These are phyloP conservation scores for Tribolium freemani DNA, from an alignment of 2,888 invertebrate genomes.

Conservation along the genomic window DNA sequence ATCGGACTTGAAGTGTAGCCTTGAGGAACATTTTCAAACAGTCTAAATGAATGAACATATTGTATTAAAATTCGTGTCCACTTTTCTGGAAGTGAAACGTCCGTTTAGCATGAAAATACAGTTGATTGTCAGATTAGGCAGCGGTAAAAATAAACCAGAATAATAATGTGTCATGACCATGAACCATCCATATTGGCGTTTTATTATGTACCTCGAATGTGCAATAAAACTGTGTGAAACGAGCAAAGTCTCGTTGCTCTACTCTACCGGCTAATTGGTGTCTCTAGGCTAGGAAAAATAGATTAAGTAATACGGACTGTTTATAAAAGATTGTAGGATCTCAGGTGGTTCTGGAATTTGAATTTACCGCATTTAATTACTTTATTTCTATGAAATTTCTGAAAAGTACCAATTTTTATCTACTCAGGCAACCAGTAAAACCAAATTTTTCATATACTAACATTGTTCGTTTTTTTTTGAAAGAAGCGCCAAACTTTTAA, in stretches of 20 bases:
- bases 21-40: background rate
- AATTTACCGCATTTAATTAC: too few species aligned
- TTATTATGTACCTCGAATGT: background rate
- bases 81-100: background rate
- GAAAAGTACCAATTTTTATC: too few species aligned
- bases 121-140: slow-evolving; percentile 13
- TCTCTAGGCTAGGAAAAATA: slow-evolving; percentile 17
- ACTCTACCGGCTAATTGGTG: slow-evolving; percentile 3
- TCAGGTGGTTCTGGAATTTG: too few species aligned
- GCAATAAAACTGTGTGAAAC: slow-evolving; percentile 8
- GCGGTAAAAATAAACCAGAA: slow-evolving; percentile 23
- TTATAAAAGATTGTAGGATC: too few species aligned
- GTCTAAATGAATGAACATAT: background rate
- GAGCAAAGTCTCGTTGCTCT: background rate
- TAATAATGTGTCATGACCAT: slow-evolving; percentile 16
- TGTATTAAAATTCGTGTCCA: background rate
- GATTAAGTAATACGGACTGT: slow-evolving; percentile 22
- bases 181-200: slow-evolving; percentile 11
- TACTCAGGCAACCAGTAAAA: too few species aligned
- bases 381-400: too few species aligned
- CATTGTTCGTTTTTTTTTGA: too few species aligned
- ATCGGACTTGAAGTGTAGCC: background rate
- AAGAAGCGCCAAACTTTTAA: too few species aligned
- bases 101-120: slow-evolving; percentile 1
- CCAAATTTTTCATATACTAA: too few species aligned